A percentile compares a stretch with the other conserved stretches of the same genome.
Conservation (phyloP, 2,888 invertebrate genomes). For the Vandiemenella viatica region DNA sequence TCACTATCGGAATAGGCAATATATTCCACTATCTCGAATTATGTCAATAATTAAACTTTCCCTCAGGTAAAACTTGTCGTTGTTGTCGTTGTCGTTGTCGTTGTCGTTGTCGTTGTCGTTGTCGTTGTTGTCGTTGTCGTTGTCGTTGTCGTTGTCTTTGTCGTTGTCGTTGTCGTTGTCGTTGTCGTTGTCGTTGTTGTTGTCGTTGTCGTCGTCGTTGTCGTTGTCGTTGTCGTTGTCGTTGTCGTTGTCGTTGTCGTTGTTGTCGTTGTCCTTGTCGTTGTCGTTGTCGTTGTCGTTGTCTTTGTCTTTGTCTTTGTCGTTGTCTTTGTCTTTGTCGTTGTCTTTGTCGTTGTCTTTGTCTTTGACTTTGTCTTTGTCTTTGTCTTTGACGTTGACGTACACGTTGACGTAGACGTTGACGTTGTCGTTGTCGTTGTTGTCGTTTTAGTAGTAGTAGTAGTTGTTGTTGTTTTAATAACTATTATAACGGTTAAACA, state of each 20-base stretch:
- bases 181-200: neutral
- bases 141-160: neutral
- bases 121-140: neutral
- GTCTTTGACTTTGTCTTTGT: neutral
- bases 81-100: too few species aligned
- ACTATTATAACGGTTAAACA: too few species aligned
- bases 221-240: neutral
- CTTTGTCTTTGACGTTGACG: neutral
- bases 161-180: neutral
- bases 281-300: neutral
- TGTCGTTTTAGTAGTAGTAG: neutral
- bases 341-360: too few species aligned
- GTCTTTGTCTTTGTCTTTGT: too few species aligned
- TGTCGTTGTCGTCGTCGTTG: neutral
- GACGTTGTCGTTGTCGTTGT: neutral
- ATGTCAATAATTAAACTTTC: too few species aligned
- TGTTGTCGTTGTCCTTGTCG: neutral
- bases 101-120: neutral
- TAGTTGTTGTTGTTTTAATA: neutral
- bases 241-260: neutral
- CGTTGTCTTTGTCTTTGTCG: too few species aligned
- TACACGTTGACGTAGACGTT: neutral
- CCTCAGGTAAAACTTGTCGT: too few species aligned
- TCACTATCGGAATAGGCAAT: too few species aligned
- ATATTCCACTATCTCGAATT: too few species aligned